Evolutionary conservation across 2,113 vertebrate genomes (phyloP).

Genomic region (Hipposideros armiger): DNA sequence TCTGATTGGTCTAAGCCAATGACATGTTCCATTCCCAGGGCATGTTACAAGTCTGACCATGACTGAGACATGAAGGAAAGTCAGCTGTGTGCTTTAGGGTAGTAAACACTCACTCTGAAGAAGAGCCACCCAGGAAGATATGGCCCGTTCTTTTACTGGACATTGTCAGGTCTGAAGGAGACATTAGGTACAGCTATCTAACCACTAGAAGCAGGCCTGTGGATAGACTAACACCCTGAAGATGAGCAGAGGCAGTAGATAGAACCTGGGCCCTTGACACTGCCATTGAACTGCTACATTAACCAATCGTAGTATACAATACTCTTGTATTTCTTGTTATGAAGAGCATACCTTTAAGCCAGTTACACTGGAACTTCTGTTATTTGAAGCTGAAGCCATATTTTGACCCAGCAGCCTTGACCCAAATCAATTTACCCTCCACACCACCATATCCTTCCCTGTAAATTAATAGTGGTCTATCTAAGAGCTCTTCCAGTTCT

Average conservation of each 20-base stretch:
- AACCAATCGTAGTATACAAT: not conserved
- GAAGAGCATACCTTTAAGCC: not conserved
- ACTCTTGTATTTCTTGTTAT: not conserved
- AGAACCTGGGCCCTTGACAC: not conserved
- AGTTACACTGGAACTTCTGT: not conserved
- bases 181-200: not conserved
- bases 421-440: not conserved
- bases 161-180: not conserved
- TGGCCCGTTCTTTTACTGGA: not conserved
- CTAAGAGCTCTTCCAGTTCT: not conserved
- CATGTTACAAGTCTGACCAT: not conserved
- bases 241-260: not conserved
- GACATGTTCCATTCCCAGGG: not conserved
- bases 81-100: not conserved
- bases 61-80: not conserved
- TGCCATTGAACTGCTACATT: not conserved
- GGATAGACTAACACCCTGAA: not conserved
- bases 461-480: not conserved
- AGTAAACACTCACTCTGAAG: not conserved
- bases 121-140: not conserved
- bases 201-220: not conserved
- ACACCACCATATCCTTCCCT: not conserved
- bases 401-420: not conserved
- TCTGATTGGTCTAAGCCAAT: constrained; percentile 10
- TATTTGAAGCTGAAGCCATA: not conserved